Percentiles rank a stretch among this genome's conserved stretches.
Evolutionary conservation across 2,113 vertebrate genomes (phyloP).

Genomic region (Poecilia latipinna): DNA sequence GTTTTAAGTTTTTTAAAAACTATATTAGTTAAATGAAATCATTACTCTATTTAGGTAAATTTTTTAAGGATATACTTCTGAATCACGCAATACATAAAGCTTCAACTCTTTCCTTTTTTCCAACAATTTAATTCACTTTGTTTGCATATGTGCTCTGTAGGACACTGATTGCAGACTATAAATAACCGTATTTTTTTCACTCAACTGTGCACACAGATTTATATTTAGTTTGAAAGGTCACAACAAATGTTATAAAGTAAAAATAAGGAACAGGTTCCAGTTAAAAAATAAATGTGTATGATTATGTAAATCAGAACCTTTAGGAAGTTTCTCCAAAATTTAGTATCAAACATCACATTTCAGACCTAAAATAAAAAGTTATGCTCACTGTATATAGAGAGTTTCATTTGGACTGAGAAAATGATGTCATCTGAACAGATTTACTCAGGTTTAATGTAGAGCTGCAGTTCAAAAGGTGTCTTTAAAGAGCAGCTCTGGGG

Average conservation of each 20-base stretch:
- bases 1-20: neutral
- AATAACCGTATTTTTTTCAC: conserved; percentile 32
- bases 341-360: neutral
- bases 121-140: neutral
- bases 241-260: neutral
- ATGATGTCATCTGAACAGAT: neutral
- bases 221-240: neutral
- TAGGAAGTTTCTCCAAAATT: neutral
- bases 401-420: neutral
- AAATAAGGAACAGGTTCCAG: neutral
- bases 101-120: neutral
- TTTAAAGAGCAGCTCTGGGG: neutral
- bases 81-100: neutral
- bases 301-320: neutral
- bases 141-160: neutral
- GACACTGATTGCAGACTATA: conserved; percentile 21
- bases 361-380: neutral
- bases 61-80: neutral
- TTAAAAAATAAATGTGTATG: neutral
- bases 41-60: neutral
- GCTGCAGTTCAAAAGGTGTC: conserved; percentile 2
- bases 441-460: neutral
- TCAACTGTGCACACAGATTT: neutral
- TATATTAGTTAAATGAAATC: too few species aligned
- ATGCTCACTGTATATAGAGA: too few species aligned